These are phyloP conservation scores for Coregonus clupeaformis DNA, from an alignment of 2,113 vertebrate species.

Conservation along the genomic window DNA sequence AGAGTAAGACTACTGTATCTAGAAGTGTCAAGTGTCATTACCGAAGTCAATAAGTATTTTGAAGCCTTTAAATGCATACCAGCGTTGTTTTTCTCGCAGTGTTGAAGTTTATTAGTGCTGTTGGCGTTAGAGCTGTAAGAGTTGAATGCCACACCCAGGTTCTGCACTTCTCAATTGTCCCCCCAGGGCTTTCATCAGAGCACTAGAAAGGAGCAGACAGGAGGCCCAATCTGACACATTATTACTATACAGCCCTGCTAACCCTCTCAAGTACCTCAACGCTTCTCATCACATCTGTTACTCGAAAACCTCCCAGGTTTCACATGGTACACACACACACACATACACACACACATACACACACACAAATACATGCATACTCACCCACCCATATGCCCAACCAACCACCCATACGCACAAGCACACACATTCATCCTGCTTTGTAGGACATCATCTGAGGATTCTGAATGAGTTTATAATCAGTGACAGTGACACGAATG, in stretches of 20 bases:
- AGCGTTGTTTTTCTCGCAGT: background rate
- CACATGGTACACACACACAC: background rate
- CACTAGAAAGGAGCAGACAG: slow-evolving; percentile 19
- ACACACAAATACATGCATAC: background rate
- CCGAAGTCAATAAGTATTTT: background rate
- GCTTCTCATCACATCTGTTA: slow-evolving; percentile 3
- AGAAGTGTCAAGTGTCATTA: slow-evolving; percentile 5
- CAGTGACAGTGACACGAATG: background rate
- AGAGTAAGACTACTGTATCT: too few relatives aligned
- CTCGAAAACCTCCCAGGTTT: background rate
- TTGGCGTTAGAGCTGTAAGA: background rate
- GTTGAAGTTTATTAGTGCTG: background rate
- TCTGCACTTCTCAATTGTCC: slow-evolving; percentile 16
- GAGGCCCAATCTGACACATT: slow-evolving; percentile 4
- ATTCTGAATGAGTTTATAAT: background rate
- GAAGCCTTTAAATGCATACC: slow-evolving; percentile 5
- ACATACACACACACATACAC: background rate
- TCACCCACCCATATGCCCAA: too few relatives aligned
- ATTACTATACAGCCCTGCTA: background rate
- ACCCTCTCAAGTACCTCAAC: background rate
- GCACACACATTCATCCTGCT: slow-evolving; percentile 18
- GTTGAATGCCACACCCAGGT: background rate
- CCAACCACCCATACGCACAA: background rate
- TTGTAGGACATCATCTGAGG: background rate
- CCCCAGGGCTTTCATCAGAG: slow-evolving; percentile 12